phyloP scores from a whole-genome alignment of 2,888 invertebrate genomes.

The Malachius bipustulatus region DNA sequence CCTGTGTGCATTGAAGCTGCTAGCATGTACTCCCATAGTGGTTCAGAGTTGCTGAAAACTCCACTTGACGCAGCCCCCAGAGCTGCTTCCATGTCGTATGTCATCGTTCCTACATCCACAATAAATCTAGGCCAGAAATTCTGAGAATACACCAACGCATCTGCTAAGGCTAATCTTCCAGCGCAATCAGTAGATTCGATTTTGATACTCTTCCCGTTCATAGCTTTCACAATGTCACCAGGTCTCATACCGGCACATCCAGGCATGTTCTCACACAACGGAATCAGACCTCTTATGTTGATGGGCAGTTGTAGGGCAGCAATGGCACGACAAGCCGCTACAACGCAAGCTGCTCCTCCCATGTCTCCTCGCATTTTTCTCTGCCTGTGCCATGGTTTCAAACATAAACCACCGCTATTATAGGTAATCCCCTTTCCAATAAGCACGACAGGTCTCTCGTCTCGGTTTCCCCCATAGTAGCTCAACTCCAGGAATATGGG shows the following conservation, averaged over 20 bases:
- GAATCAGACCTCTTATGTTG: conserved; percentile 62
- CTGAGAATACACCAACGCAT: conserved; percentile 67
- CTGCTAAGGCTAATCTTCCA: conserved; percentile 68
- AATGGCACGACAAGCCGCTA: conserved; percentile 57
- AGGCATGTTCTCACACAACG: conserved; percentile 71
- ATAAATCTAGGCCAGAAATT: conserved; percentile 59
- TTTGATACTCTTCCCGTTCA: conserved; percentile 64
- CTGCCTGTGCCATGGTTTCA: conserved; percentile 52
- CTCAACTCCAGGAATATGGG: conserved; percentile 68
- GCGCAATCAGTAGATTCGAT: conserved; percentile 69
- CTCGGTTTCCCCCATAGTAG: conserved; percentile 51
- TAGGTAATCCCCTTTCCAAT: conserved; percentile 46
- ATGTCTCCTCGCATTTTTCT: conserved; percentile 70
- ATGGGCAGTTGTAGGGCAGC: conserved; percentile 58
- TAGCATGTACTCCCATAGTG: conserved; percentile 53
- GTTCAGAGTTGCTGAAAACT: conserved; percentile 61
- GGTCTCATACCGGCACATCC: conserved; percentile 66
- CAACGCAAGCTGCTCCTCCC: conserved; percentile 73
- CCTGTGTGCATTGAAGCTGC: conserved; percentile 61
- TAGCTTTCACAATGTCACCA: conserved; percentile 64
- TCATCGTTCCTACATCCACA: conserved; percentile 69
- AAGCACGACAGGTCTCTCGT: conserved; percentile 56
- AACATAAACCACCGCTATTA: conserved; percentile 62
- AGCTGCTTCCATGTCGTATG: conserved; percentile 37
- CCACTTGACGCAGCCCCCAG: conserved; percentile 59